Conservation (phyloP, 2,113 vertebrate genomes). For the Hydropotes inermis region DNA sequence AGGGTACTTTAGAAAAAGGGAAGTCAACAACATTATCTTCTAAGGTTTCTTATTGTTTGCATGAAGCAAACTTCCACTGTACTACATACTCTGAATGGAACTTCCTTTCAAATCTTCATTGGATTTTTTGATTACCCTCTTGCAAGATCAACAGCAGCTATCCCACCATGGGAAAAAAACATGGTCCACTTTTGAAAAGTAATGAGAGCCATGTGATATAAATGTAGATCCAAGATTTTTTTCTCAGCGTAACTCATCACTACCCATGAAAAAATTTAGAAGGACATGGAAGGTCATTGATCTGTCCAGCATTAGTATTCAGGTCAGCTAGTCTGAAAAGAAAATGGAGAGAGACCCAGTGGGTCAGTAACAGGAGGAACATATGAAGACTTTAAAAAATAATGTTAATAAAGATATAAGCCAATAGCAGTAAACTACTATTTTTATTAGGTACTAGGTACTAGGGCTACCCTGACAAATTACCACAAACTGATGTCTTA, state of each 20-base stretch:
- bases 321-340: background rate
- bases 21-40: slow-evolving; percentile 48
- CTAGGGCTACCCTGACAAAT: background rate
- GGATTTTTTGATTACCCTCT: background rate
- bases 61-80: slow-evolving; percentile 28
- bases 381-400: background rate
- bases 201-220: background rate
- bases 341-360: background rate
- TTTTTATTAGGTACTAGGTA: background rate
- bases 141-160: background rate
- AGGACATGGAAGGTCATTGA: background rate
- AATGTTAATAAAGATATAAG: background rate
- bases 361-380: background rate
- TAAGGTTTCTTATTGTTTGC: slow-evolving; percentile 36
- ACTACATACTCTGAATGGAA: slow-evolving; percentile 15
- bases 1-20: background rate
- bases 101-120: slow-evolving; percentile 20
- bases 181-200: background rate
- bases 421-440: background rate
- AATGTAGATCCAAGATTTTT: background rate
- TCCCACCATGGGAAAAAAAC: background rate
- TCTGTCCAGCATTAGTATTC: background rate
- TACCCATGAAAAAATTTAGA: background rate
- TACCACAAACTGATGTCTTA: background rate
- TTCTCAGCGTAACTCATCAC: background rate